Percentiles rank a stretch among this genome's conserved stretches.
These are phyloP conservation scores for Gavia stellata DNA, from an alignment of 2,113 vertebrate species.

Conservation along the genomic window DNA sequence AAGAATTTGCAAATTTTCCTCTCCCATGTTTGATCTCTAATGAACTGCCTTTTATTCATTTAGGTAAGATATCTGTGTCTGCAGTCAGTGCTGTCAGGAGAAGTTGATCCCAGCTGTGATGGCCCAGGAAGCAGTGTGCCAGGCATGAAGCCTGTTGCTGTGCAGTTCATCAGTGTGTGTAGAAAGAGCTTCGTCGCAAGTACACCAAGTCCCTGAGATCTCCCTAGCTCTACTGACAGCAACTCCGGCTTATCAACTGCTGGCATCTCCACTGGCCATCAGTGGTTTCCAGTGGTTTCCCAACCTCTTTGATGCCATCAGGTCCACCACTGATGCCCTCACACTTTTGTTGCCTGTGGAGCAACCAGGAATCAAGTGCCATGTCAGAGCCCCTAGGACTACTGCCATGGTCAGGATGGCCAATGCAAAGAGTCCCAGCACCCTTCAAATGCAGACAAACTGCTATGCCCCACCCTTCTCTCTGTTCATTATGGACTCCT, in stretches of 20 bases:
- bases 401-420: not conserved
- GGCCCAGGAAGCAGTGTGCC: not conserved
- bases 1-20: not conserved
- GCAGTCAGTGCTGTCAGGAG: not conserved
- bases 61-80: not conserved
- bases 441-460: not conserved
- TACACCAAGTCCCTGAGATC: not conserved
- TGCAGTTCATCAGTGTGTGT: not conserved
- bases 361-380: not conserved
- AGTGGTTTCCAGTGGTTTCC: not conserved
- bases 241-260: rapidly evolving
- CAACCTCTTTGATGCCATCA: not conserved
- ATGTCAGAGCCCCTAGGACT: not conserved
- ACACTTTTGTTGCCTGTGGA: not conserved
- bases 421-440: not conserved
- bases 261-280: not conserved
- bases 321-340: not conserved
- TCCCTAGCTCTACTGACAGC: not conserved
- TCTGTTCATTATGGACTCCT: not conserved
- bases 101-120: not conserved
- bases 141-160: not conserved
- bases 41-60: not conserved
- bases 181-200: not conserved
- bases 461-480: not conserved
- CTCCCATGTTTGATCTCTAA: not conserved